A percentile compares a stretch with the other conserved stretches of the same genome.
Evolutionary conservation across 1,140 invertebrate genomes (phyloP).

Genomic region (Pachyrhynchus sulphureomaculatus): DNA sequence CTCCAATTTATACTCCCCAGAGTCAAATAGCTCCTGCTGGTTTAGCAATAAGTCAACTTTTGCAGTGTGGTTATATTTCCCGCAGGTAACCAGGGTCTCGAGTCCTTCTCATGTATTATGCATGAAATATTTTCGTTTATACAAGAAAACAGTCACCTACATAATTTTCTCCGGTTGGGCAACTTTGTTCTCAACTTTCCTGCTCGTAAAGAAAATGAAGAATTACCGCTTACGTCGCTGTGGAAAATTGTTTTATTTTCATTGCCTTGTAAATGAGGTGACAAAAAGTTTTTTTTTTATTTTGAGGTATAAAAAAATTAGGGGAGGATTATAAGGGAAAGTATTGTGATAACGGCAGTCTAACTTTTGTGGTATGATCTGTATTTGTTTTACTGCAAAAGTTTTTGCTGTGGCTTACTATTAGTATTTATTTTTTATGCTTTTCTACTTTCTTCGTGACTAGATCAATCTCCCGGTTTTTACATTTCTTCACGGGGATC

Average conservation of each 20-base stretch:
- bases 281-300: constrained; percentile 7
- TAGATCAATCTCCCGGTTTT: too few relatives aligned
- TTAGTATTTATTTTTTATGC: too few relatives aligned
- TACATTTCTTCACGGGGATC: too few relatives aligned
- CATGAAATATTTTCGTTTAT: constrained; percentile 49
- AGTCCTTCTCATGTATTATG: constrained; percentile 46
- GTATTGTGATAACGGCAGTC: too few relatives aligned
- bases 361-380: too few relatives aligned
- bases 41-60: constrained; percentile 28
- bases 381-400: too few relatives aligned
- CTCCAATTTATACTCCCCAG: constrained; percentile 12
- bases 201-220: constrained; percentile 31
- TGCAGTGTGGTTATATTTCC: constrained; percentile 22
- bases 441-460: too few relatives aligned
- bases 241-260: constrained; percentile 26
- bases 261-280: constrained; percentile 11
- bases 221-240: constrained; percentile 15
- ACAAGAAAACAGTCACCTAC: constrained; percentile 45
- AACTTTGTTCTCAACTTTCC: constrained; percentile 30
- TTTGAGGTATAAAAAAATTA: constrained; percentile 1
- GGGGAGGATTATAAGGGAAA: too few relatives aligned
- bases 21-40: constrained; percentile 5
- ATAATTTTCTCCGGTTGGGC: constrained; percentile 41
- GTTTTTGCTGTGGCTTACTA: too few relatives aligned
- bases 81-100: constrained; percentile 16